Evolutionary conservation across 2,888 invertebrate genomes (phyloP), one percentile per base, ranked within the genome.

Genomic region (Phania funesta): DNA sequence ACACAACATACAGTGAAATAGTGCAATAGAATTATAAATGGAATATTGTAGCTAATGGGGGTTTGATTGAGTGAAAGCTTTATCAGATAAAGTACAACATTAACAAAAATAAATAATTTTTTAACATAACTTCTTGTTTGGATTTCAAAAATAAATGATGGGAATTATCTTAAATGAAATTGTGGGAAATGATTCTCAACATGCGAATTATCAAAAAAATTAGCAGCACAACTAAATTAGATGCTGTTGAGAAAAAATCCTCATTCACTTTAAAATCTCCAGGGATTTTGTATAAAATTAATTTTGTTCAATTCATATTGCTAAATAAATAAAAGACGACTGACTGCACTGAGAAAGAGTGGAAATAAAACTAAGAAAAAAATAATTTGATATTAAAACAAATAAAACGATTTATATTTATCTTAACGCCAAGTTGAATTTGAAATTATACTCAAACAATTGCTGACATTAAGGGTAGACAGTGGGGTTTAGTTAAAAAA

Each of bases 291-390:
- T 78, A 65, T 60, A 62, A 74, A 85, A 84, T 85, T 83, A 84
- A 84, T 84, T 85, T 84, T 52, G 64, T 71, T 84, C 82, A 79
- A 82, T 83, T 83, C 80, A 56, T 75, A 83, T 81, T 84, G 52
- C 76, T 71, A 54, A 81, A 76, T 81, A 76, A 81, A 81, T 81
- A 81, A 76, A 76, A 54, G 80, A 76, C 60, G 71, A 60, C 64
- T 71, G 50, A 60, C 64, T 71, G 50, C 71, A 71, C 78, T 64
- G 41, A 64, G 64, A 16, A 41, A 8, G 65, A 64, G 54, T 20
- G 24, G 38, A 38, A 74, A 48, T 20, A 74, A 41, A 52, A 58
- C 29, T 24, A 48, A 44, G 62, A 71, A 16, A 75, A 73, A 54
- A 65, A 54, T 64, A 76, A 70, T 76, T 65, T 80, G 65, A 71